Base-by-base conservation (phyloP, 1,140 invertebrate genomes). In the Zophobas morio region DNA sequence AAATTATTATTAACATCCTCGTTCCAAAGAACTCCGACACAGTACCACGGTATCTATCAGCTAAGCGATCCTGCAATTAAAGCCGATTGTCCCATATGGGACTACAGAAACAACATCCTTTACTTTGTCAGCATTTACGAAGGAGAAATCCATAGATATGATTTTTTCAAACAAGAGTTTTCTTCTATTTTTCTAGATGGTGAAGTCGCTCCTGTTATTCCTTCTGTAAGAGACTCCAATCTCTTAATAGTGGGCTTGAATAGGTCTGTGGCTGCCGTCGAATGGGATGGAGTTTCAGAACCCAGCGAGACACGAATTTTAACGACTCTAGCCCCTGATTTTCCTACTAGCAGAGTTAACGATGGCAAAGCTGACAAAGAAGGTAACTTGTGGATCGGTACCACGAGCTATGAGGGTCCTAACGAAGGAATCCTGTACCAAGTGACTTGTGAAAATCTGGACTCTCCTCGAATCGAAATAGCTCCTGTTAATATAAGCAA, bases 351-450 rank as follows among this genome's bases (percentile, higher is more conserved):
- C 80, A 88, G 94, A 80, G 91, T 95, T 78, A 97, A 97, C 82
- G 95, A 97, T 85, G 96, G 91, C 20, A 97, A 97, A 87, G 93
- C 92, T 76, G 96, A 97, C 85, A 89, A 91, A 0, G 84, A 83
- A 6, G 96, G 96, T 42, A 87, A 94, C 47, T 86, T 97, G 1
- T 96, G 93, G 90, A 89, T 90, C 76, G 94, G 94, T 93, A 94
- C 93, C 40, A 94, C 94, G 91, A 90, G 89, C 1, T 78, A 85
- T 36, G 89, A 92, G 79, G 86, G 88, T 57, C 86, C 87, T 63
- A 88, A 88, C 82, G 88, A 86, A 82, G 93, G 89, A 46, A 86
- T 88, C 0, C 85, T 92, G 3, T 93, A 90, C 84, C 85, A 85
- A 35, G 82, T 92, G 2, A 87, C 86, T n/a, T 79, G 83, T 1